Percentiles rank a stretch among this genome's conserved stretches.
phyloP scores from a whole-genome alignment of 92 coral and sea anemone species.

The Epizoanthus rinbou region DNA sequence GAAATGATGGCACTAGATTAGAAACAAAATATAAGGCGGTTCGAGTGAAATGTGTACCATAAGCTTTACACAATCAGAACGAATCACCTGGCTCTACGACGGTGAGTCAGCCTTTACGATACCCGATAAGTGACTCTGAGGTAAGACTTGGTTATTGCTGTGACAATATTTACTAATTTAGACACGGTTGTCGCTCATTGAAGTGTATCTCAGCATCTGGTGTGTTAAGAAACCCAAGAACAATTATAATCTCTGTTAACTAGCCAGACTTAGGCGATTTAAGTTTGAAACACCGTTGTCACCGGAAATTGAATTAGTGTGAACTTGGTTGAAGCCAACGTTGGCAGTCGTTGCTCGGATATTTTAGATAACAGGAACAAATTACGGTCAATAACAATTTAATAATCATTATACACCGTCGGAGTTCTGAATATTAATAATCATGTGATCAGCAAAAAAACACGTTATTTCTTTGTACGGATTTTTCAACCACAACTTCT shows the following conservation, averaged over 20 bases:
- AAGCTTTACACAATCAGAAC: neutral
- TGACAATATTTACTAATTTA: neutral
- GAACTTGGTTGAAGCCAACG: no score
- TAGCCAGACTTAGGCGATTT: no score
- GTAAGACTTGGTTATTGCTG: neutral
- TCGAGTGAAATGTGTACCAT: neutral
- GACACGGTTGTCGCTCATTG: neutral
- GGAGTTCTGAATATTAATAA: neutral
- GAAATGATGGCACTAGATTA: slow-evolving; percentile 31
- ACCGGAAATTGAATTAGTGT: no score
- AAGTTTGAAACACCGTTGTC: no score
- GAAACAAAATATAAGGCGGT: neutral
- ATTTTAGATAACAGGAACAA: no score
- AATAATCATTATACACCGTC: slow-evolving; percentile 8
- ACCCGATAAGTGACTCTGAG: neutral
- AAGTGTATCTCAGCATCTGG: no score
- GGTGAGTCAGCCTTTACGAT: neutral
- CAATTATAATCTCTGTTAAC: no score
- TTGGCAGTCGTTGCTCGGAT: no score
- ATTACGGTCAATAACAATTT: no score
- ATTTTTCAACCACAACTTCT: neutral
- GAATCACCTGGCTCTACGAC: neutral
- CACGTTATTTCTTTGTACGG: neutral
- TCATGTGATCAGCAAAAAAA: neutral
- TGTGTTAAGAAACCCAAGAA: no score